Percentiles rank a stretch among this genome's conserved stretches.
Conservation (phyloP, 2,797 vertebrate genomes). For the Spinus olivaceus region DNA sequence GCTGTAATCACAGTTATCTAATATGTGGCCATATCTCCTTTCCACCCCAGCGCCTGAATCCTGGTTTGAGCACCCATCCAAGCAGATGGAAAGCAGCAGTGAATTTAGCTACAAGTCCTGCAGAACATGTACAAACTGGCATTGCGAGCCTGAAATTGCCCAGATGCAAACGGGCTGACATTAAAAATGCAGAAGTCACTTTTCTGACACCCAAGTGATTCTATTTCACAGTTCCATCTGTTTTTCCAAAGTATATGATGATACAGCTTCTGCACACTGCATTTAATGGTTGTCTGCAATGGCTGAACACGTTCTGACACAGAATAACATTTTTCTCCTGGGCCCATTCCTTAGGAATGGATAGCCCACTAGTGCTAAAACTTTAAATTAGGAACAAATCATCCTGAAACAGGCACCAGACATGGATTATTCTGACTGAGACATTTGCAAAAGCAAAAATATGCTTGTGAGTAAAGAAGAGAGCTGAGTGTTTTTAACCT, state of each 20-base stretch:
- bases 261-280: not conserved
- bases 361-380: slow-evolving; percentile 4
- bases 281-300: not conserved
- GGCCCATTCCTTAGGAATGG: not conserved
- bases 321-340: slow-evolving; percentile 1
- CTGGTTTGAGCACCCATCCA: not conserved
- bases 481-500: not conserved
- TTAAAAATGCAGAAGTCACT: slow-evolving; percentile 5
- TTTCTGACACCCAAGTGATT: slow-evolving; percentile 16
- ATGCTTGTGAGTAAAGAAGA: not conserved
- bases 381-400: slow-evolving; percentile 7
- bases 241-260: not conserved
- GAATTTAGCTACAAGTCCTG: not conserved
- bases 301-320: not conserved
- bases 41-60: not conserved
- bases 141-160: not conserved
- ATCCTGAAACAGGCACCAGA: not conserved
- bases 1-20: not conserved
- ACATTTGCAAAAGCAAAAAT: not conserved
- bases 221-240: not conserved
- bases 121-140: not conserved
- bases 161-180: not conserved
- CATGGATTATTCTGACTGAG: not conserved
- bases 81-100: not conserved
- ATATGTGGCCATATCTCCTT: not conserved